Base-by-base conservation (phyloP, 2,797 vertebrate species). In the Macrochelys suwanniensis region DNA sequence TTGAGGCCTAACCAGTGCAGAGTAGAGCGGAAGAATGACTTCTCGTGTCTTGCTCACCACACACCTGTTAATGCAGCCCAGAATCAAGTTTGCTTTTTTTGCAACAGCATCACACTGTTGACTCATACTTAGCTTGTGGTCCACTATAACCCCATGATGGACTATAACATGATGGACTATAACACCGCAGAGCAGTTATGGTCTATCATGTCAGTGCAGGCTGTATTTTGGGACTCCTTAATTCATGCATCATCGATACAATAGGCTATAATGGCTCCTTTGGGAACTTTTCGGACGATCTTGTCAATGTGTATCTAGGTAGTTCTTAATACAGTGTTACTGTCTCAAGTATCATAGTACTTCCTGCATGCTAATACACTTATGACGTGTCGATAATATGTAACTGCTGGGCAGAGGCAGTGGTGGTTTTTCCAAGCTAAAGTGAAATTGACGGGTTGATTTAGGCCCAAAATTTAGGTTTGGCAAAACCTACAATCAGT, bases 381-480 rank as follows among this genome's bases (percentile, higher is more conserved):
- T 56, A 47, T 28, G n/a, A 42, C 31, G 26, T 65, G 33, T 84
- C 5, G 23, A 54, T 76, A 53, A 68, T 28, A 51, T 45, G 49
- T 31, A 51, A 26, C 50, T 54, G 37, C 68, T 76, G 23, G 56
- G 47, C n/a, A 61, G 37, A 15, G 2, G 0, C 0, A 54, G 1
- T 12, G 51, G 13, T 13, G 68, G 23, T 74, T 33, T 50, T 79
- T 25, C 47, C 3, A 5, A 54, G 50, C 50, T 23, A 83, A 61
- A 94, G 33, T 11, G 61, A 11, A 37, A 49, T 57, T 3, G 21
- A 37, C 17, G 45, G 49, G 42, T 5, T 77, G 71, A 53, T 12
- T 47, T 21, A 16, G 87, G 76, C 33, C 25, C 28, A 33, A 68
- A 26, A 7, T 1, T 9, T 25, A 89, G 51, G 33, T 12, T 21